These are phyloP conservation scores for Tragelaphus eurycerus DNA, from an alignment of 2,797 vertebrate species.

Conservation along the genomic window DNA sequence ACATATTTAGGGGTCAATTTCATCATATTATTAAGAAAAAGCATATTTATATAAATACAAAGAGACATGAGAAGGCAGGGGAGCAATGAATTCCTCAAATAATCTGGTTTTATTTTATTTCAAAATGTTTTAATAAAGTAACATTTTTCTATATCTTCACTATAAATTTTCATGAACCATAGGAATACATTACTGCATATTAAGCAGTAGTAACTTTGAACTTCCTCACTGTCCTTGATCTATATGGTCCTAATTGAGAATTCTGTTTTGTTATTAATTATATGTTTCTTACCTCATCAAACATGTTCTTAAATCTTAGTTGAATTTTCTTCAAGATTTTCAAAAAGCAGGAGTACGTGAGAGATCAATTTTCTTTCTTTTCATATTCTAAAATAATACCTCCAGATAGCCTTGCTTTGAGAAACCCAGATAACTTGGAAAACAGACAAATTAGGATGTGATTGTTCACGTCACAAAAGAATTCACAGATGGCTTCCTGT, in stretches of 20 bases:
- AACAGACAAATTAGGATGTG: constrained; percentile 46
- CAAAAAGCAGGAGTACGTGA: not conserved
- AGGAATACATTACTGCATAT: not conserved
- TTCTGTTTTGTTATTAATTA: not conserved
- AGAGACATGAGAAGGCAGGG: not conserved
- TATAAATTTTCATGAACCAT: not conserved
- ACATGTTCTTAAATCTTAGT: not conserved
- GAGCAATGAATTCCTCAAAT: not conserved
- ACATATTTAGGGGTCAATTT: not conserved
- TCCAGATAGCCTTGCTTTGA: not conserved
- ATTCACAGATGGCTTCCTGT: constrained; percentile 58
- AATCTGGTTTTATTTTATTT: not conserved
- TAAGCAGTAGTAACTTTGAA: not conserved
- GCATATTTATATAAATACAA: not conserved
- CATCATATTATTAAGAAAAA: not conserved
- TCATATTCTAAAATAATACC: not conserved
- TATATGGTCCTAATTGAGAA: not conserved
- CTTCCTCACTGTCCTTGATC: not conserved
- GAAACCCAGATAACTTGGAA: constrained; percentile 32
- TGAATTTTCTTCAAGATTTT: constrained; percentile 31
- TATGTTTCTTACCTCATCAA: constrained; percentile 16
- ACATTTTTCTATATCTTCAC: not conserved
- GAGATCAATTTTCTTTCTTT: not conserved
- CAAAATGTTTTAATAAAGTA: not conserved
- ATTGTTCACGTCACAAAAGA: constrained; percentile 59